Conservation (phyloP, 2,113 vertebrate species). For the Sinocyclocheilus rhinocerous region DNA sequence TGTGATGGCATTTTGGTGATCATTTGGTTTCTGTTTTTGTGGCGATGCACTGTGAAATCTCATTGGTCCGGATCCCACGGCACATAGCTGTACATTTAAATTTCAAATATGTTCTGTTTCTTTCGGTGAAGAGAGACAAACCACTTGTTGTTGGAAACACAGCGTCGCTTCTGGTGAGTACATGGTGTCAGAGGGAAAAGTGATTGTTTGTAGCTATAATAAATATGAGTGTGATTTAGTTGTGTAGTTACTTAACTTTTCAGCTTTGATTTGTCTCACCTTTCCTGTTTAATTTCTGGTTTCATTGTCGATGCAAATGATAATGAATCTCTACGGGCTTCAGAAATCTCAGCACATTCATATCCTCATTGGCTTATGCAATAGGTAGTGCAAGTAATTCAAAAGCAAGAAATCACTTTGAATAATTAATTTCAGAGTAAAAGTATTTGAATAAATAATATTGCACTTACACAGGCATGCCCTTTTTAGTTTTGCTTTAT, state of each 20-base stretch:
- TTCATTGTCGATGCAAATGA: slow-evolving; percentile 25
- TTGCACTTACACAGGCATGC: neutral
- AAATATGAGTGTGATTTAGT: slow-evolving; percentile 54
- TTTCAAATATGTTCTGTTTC: neutral
- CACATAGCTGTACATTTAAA: neutral
- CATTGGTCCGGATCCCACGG: neutral
- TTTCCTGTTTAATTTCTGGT: slow-evolving; percentile 32
- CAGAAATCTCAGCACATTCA: neutral
- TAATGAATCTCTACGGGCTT: neutral
- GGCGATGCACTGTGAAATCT: neutral
- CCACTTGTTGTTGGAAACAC: neutral
- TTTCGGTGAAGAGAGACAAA: neutral
- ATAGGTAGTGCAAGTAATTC: slow-evolving; percentile 11
- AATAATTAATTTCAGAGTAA: neutral
- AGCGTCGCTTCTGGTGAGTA: neutral
- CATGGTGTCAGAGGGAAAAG: neutral
- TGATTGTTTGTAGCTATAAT: slow-evolving; percentile 46
- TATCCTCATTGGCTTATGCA: slow-evolving; percentile 23
- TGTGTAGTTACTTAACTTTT: slow-evolving; percentile 38
- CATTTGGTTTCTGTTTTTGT: neutral
- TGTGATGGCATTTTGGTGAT: neutral
- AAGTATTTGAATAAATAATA: neutral
- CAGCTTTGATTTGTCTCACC: slow-evolving; percentile 60
- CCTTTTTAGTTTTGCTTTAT: neutral
- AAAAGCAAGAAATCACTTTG: neutral